Evolutionary conservation across 2,888 invertebrate genomes (phyloP), one percentile per base, ranked within the genome.

Genomic region (Cephus pulcher): DNA sequence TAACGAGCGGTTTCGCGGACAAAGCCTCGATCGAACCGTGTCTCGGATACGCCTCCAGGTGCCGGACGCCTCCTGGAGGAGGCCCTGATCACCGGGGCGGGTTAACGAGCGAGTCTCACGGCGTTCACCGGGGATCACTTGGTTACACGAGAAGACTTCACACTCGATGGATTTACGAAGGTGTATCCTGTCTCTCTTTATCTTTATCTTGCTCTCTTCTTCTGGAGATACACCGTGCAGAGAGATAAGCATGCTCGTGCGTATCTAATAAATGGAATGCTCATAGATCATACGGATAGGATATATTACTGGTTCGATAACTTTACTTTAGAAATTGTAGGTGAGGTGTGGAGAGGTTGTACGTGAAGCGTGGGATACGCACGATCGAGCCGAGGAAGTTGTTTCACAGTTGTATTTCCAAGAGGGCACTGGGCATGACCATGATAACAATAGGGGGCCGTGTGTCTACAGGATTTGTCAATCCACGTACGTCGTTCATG

Each of bases 391-490:
- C 56, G 56, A 56, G 56, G 56, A 56, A 56, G 56, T 56, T 56
- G 56, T 56, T 56, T 56, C 56, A 9, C 23, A 56, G 56, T 56
- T 56, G 56, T 56, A 56, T 23, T 23, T 56, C 56, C 56, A 56
- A 84, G 86, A 84, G 88, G 84, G 88, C 89, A 88, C 85, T 85
- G 86, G 88, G 89, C 90, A 90, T 91, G 91, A 90, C 90, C 89
- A 85, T 84, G 84, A 86, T 84, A 89, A 91, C 89, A 91, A 89
- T 87, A 78, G 75, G 73, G 78, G 78, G 80, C 76, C 78, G 34
- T 75, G 71, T 77, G 70, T 75, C 35, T 82, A 87, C 89, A 90
- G 89, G 90, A 90, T 90, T 89, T 88, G 91, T 90, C 91, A 91
- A 91, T 91, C 90, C 90, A 84, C 86, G 83, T 85, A 85, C 88